Conservation (phyloP, 2,113 vertebrate genomes). For the Xenopus laevis region DNA sequence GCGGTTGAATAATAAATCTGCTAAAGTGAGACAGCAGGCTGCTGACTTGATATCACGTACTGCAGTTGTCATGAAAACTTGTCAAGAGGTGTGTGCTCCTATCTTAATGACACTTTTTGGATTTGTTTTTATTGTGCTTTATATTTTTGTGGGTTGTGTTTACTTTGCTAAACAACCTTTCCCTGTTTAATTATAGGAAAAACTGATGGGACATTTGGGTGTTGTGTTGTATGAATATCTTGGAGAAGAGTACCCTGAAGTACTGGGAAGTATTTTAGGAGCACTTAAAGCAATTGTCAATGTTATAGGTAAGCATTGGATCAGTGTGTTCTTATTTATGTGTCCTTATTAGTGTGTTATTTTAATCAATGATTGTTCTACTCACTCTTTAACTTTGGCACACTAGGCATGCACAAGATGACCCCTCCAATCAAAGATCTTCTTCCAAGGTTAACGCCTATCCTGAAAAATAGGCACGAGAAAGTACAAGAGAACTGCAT, state of each 20-base stretch:
- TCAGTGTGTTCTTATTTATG: not conserved
- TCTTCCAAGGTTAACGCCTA: conserved; percentile 91
- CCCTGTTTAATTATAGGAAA: conserved; percentile 73
- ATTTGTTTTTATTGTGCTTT: no score
- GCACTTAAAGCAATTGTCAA: conserved; percentile 97
- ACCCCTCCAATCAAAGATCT: conserved; percentile 97
- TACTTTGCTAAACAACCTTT: not conserved
- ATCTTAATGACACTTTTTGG: no score
- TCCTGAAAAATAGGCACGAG: conserved; percentile 97
- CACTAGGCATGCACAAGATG: conserved; percentile 98
- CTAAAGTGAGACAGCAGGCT: conserved; percentile 95
- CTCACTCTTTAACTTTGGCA: conserved; percentile 30
- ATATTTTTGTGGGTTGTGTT: no score
- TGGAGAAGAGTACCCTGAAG: conserved; percentile 97
- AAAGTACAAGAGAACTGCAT: conserved; percentile 99
- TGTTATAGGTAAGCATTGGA: conserved; percentile 83
- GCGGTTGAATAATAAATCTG: conserved; percentile 97
- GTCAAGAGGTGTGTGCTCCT: conserved; percentile 80
- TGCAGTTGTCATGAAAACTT: conserved; percentile 98
- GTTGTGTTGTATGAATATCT: conserved; percentile 97
- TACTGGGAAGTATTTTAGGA: conserved; percentile 94
- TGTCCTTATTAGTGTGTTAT: no score
- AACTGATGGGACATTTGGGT: conserved; percentile 97
- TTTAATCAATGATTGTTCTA: conserved; percentile 34
- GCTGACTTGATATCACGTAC: conserved; percentile 97